Conservation (phyloP, 2,113 vertebrate species). For the Semicossyphus pulcher region DNA sequence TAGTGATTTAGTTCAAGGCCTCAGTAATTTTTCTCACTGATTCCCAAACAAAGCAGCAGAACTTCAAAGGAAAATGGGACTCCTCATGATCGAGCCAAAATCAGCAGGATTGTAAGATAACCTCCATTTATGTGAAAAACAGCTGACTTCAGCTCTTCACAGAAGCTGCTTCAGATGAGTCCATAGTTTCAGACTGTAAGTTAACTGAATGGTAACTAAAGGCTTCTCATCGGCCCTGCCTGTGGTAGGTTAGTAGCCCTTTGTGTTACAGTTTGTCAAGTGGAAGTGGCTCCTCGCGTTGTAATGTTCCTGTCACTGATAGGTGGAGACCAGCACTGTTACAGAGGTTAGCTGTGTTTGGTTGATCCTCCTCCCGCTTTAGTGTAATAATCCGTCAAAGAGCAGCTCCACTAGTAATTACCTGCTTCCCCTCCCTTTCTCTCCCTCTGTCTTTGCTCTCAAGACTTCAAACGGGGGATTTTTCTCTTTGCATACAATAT, state of each 20-base stretch:
- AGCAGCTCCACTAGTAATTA: constrained; percentile 81
- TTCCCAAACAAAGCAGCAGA: background rate
- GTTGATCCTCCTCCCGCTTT: constrained; percentile 80
- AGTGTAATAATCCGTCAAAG: constrained; percentile 81
- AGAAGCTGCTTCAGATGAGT: constrained; percentile 1
- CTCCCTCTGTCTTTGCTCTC: constrained; percentile 73
- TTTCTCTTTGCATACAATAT: constrained; percentile 82
- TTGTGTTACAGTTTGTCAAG: constrained; percentile 70
- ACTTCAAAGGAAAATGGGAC: constrained; percentile 1
- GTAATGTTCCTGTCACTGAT: constrained; percentile 72
- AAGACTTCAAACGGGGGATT: constrained; percentile 79
- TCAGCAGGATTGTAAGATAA: background rate
- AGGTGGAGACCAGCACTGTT: constrained; percentile 75
- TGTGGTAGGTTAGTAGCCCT: constrained; percentile 26
- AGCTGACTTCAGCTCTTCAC: constrained; percentile 10
- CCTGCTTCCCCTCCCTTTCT: constrained; percentile 73
- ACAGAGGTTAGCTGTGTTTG: constrained; percentile 80
- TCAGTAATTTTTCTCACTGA: background rate
- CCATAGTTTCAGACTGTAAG: background rate
- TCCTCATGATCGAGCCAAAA: constrained; percentile 4
- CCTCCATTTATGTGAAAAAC: background rate
- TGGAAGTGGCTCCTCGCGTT: constrained; percentile 68
- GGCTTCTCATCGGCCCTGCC: background rate
- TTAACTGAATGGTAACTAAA: background rate
- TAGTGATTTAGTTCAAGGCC: background rate